Evolutionary conservation across 2,888 invertebrate genomes (phyloP), one percentile per base, ranked within the genome.

Genomic region (Alcis repandata): DNA sequence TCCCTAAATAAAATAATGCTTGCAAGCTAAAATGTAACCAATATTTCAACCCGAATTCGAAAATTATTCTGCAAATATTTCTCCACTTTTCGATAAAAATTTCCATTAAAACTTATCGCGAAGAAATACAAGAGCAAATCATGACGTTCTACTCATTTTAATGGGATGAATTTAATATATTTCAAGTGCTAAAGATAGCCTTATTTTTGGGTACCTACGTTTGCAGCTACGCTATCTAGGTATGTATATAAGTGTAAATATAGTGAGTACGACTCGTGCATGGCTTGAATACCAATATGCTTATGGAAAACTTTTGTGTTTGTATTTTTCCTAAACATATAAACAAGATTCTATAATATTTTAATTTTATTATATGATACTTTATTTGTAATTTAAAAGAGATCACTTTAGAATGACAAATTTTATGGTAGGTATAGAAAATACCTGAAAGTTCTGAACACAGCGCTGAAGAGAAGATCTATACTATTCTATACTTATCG

Each of bases 131-230:
- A 38, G 15, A 32, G 10, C 17, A 54, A 54, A 41, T 54, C 41
- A 54, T 10, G 4, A 27, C 32, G 17, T 10, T 32, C 11, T 41
- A 15, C 40, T 33, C 15, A 41, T 13, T 43, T 54, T 54, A 27
- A 41, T 32, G 43, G 32, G 27, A 54, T 41, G 17, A 32, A 41
- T 54, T 54, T 43, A 54, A 54, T 54, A 54, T 53, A 43, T 43
- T 43, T 54, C 43, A 43, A 43, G 54, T 54, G 22, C 33, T 11
- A 17, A 17, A 43, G 54, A 54, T 54, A 54, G n/a, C 20, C 27
- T 17, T 43, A 54, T 54, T 43, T 54, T 43, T 52, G 19, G 43
- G 27, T 38, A 36, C 8, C 10, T 49, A 13, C 8, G 11, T n/a
- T 6, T n/a, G 17, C 10, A 8, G 2, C 22, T 13, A 46, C 46